A percentile compares a stretch with the other conserved stretches of the same genome.
phyloP scores from a whole-genome alignment of 2,888 invertebrate genomes.

The Xestia ashworthii region DNA sequence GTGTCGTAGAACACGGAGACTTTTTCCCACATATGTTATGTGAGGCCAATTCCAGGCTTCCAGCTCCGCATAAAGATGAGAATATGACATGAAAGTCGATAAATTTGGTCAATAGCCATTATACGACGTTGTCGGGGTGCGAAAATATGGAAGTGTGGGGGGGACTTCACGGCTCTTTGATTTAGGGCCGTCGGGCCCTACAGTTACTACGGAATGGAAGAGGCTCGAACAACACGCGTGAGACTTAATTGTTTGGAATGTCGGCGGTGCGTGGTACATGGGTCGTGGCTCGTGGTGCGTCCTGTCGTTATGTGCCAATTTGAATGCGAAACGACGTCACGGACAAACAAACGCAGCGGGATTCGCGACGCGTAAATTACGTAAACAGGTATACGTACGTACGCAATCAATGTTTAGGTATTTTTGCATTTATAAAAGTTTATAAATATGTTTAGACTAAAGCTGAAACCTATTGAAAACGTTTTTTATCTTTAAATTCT shows the following conservation, averaged over 20 bases:
- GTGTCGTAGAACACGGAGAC: conserved; percentile 72
- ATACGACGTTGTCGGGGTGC: conserved; percentile 88
- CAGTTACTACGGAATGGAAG: conserved; percentile 74
- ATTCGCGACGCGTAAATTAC: conserved; percentile 51
- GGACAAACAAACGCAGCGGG: conserved; percentile 57
- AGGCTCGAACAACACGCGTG: conserved; percentile 63
- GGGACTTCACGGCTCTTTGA: conserved; percentile 87
- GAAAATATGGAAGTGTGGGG: conserved; percentile 88
- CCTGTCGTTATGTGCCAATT: conserved; percentile 64
- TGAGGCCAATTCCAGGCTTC: conserved; percentile 79
- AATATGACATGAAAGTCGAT: conserved; percentile 89
- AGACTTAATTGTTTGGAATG: conserved; percentile 66
- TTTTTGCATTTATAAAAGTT: not conserved
- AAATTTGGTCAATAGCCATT: conserved; percentile 90
- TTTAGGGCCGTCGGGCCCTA: conserved; percentile 79
- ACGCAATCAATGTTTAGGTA: conserved; percentile 3
- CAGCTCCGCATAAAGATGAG: conserved; percentile 86
- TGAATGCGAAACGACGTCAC: conserved; percentile 64
- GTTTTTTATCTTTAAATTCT: not conserved
- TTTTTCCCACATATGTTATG: conserved; percentile 78
- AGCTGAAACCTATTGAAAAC: not conserved
- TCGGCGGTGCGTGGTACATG: conserved; percentile 44
- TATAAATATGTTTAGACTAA: not conserved
- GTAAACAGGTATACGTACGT: conserved; percentile 24
- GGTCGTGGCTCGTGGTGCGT: conserved; percentile 39